Evolutionary conservation across 2,797 vertebrate species (phyloP).

Genomic region (Coluber constrictor): DNA sequence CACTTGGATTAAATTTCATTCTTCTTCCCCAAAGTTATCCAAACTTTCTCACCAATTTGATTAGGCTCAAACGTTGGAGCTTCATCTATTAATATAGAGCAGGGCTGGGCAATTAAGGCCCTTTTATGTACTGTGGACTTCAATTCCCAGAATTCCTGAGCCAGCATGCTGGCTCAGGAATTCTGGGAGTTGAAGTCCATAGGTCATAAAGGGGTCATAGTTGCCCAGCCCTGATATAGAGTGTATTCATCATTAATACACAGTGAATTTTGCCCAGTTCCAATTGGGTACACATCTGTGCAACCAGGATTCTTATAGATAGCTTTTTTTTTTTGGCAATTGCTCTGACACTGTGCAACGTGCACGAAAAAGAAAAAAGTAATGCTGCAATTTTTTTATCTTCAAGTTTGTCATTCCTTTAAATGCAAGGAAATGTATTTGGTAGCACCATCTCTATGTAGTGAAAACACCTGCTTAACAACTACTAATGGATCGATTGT

Average conservation of each 20-base stretch:
- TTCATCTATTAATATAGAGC: neutral
- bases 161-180: too few species aligned
- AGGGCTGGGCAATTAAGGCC: too few species aligned
- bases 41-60: neutral
- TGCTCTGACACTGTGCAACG: neutral
- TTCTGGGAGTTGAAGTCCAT: too few species aligned
- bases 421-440: neutral
- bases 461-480: conserved; percentile 12
- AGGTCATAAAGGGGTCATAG: too few species aligned
- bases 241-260: neutral
- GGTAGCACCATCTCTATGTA: conserved; percentile 6
- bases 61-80: neutral
- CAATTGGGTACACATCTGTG: neutral
- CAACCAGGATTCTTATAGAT: neutral
- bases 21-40: neutral
- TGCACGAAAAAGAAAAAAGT: neutral
- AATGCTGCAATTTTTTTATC: conserved; percentile 1
- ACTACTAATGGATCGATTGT: conserved; percentile 30
- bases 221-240: neutral
- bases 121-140: too few species aligned
- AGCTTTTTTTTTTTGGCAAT: neutral
- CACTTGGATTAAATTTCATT: neutral
- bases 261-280: neutral
- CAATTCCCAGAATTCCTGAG: too few species aligned
- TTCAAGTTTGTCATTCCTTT: conserved; percentile 11